Conservation (phyloP, 2,888 invertebrate species). For the Aporophyla nigra region DNA sequence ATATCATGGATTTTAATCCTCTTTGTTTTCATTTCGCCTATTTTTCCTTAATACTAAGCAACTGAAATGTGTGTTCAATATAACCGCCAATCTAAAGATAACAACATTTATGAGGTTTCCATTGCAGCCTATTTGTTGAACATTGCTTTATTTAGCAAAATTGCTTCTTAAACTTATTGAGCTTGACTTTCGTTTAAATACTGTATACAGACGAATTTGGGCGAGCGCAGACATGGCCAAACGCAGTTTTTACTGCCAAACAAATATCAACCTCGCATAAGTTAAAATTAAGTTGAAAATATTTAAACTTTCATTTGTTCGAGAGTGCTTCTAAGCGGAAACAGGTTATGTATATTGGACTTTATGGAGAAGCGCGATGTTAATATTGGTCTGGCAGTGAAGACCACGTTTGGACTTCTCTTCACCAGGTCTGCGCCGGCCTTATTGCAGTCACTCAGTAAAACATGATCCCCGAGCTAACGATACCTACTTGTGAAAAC, state of each 20-base stretch:
- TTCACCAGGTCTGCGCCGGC: too few relatives aligned
- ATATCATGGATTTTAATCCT: not conserved
- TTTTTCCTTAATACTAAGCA: conserved; percentile 1
- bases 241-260: not conserved
- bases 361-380: too few relatives aligned
- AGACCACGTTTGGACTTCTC: too few relatives aligned
- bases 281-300: not conserved
- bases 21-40: not conserved
- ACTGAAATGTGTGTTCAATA: conserved; percentile 10
- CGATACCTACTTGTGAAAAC: conserved; percentile 29
- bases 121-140: conserved; percentile 23
- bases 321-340: not conserved
- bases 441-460: not conserved
- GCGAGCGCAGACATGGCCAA: too few relatives aligned
- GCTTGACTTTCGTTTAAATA: conserved; percentile 2
- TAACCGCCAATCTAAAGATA: conserved; percentile 6
- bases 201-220: too few relatives aligned
- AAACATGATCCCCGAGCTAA: conserved; percentile 1
- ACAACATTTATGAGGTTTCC: conserved; percentile 12
- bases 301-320: too few relatives aligned
- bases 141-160: not conserved
- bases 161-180: conserved; percentile 31
- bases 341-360: not conserved
- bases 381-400: too few relatives aligned
- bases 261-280: not conserved